These are phyloP conservation scores for Scaptodrosophila latifasciaeformis DNA, from an alignment of 2,888 invertebrate genomes.

Conservation along the genomic window DNA sequence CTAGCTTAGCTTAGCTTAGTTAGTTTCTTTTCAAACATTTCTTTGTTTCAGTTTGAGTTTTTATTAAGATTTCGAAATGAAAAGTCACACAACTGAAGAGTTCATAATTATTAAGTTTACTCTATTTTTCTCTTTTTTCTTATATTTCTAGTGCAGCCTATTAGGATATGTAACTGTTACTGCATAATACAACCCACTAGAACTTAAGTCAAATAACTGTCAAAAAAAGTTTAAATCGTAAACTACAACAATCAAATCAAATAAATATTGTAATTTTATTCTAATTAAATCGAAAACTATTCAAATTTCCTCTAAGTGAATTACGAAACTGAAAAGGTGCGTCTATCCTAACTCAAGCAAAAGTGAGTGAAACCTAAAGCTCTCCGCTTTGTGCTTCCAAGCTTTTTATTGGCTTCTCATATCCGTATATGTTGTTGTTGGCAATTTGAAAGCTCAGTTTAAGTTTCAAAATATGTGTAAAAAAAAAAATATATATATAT, in stretches of 20 bases:
- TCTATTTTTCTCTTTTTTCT: conserved; percentile 58
- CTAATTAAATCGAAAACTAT: conserved; percentile 6
- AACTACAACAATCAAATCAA: conserved; percentile 35
- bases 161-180: conserved; percentile 75
- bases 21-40: too few species aligned
- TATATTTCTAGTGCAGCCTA: conserved; percentile 76
- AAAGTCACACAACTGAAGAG: background rate
- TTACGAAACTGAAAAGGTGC: conserved; percentile 24
- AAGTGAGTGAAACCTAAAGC: conserved; percentile 35
- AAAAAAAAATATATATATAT: conserved; percentile 10
- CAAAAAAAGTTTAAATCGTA: conserved; percentile 23
- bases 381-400: conserved; percentile 32
- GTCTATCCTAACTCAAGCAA: conserved; percentile 34
- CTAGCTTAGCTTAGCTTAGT: too few species aligned
- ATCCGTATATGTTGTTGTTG: conserved; percentile 23
- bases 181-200: conserved; percentile 71
- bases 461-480: conserved; percentile 32
- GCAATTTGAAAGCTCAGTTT: conserved; percentile 29
- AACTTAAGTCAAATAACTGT: conserved; percentile 54
- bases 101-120: conserved; percentile 44
- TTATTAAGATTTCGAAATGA: too few species aligned
- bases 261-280: conserved; percentile 6
- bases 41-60: too few species aligned
- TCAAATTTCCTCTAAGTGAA: too few species aligned
- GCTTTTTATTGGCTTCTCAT: conserved; percentile 47